phyloP scores from a whole-genome alignment of 2,888 invertebrate genomes.

The Drosophila prolongata region DNA sequence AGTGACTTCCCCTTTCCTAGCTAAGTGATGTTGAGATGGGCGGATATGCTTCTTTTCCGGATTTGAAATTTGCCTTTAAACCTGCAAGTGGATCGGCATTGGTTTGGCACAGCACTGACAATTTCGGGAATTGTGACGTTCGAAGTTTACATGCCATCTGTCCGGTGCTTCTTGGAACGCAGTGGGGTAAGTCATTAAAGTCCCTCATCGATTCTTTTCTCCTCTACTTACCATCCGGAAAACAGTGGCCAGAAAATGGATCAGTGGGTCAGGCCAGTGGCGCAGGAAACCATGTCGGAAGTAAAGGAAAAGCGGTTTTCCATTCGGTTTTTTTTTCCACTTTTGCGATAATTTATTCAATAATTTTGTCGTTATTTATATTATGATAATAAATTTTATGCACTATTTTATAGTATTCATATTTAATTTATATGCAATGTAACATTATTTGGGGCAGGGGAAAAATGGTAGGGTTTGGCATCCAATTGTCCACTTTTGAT shows the following conservation, averaged over 20 bases:
- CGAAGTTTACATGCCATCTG: conserved; percentile 45
- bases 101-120: conserved; percentile 40
- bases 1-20: conserved; percentile 20
- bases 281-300: conserved; percentile 26
- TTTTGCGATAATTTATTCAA: conserved; percentile 78
- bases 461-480: conserved; percentile 14
- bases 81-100: conserved; percentile 38
- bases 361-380: conserved; percentile 73
- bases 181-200: conserved; percentile 40
- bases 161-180: conserved; percentile 50
- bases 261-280: conserved; percentile 33
- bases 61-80: conserved; percentile 27
- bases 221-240: conserved; percentile 1
- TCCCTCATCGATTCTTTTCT: neutral
- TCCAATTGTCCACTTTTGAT: conserved; percentile 33
- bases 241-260: conserved; percentile 51
- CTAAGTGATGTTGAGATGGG: conserved; percentile 42
- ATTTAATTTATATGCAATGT: conserved; percentile 71
- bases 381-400: conserved; percentile 66
- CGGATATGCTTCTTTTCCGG: conserved; percentile 45
- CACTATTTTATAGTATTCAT: conserved; percentile 81
- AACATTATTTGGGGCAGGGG: conserved; percentile 64
- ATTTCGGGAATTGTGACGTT: conserved; percentile 30
- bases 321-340: conserved; percentile 29
- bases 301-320: conserved; percentile 14